Evolutionary conservation across 1,140 invertebrate species (phyloP).

Genomic region (Sitophilus oryzae): DNA sequence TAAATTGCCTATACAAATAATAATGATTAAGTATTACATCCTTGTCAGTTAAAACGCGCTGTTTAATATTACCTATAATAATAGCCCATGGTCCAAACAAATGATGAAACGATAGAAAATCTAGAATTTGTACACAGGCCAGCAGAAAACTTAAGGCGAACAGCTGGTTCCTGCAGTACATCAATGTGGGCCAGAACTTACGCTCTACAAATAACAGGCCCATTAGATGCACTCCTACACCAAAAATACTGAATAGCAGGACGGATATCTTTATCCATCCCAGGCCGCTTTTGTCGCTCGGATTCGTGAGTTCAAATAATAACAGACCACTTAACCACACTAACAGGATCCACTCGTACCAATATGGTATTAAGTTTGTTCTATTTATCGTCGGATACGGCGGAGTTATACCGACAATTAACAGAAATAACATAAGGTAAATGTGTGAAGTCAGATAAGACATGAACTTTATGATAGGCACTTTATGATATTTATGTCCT

Average conservation of each 20-base stretch:
- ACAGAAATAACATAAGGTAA: conserved; percentile 90
- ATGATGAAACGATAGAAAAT: conserved; percentile 97
- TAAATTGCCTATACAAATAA: conserved; percentile 50
- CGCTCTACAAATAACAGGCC: conserved; percentile 60
- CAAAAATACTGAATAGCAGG: conserved; percentile 85
- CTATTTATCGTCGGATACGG: conserved; percentile 71
- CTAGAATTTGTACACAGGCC: conserved; percentile 94
- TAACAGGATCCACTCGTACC: conserved; percentile 95
- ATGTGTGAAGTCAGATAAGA: conserved; percentile 97
- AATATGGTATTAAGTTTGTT: conserved; percentile 67
- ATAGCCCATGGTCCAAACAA: conserved; percentile 98
- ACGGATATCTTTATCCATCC: conserved; percentile 92
- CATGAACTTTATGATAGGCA: conserved; percentile 99
- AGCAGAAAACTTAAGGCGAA: conserved; percentile 91
- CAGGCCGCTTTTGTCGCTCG: conserved; percentile 88
- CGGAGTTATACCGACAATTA: conserved; percentile 86
- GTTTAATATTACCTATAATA: conserved; percentile 59
- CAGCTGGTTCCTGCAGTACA: conserved; percentile 93
- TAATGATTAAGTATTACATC: neutral
- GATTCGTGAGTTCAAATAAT: conserved; percentile 93
- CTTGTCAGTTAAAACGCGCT: neutral
- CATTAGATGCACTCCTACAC: conserved; percentile 83
- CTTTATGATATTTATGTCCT: conserved; percentile 91
- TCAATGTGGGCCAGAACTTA: conserved; percentile 70
- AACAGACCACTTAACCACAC: conserved; percentile 94